A percentile compares a stretch with the other conserved stretches of the same genome.
These are phyloP conservation scores for Anguilla rostrata DNA, from an alignment of 2,113 vertebrate species.

Conservation along the genomic window DNA sequence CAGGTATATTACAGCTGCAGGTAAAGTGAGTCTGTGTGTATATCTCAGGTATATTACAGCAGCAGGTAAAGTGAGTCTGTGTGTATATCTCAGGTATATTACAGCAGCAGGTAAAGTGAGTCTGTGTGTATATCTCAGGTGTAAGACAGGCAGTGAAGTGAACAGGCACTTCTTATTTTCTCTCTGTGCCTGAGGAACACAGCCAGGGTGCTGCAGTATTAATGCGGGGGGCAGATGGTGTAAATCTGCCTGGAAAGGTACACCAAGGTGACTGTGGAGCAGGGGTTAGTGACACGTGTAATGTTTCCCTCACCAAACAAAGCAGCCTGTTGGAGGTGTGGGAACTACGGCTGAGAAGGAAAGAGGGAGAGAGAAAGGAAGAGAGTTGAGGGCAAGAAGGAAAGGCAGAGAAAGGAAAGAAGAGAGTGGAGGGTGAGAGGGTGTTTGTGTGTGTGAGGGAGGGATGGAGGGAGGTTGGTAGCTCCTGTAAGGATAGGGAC, in stretches of 20 bases:
- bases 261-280: background rate
- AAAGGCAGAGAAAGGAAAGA: background rate
- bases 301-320: background rate
- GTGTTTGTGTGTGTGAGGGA: too few species aligned
- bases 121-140: too few species aligned
- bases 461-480: background rate
- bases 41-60: too few species aligned
- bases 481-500: background rate
- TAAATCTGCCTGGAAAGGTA: background rate
- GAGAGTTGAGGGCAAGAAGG: background rate
- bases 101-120: too few species aligned
- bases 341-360: background rate
- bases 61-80: too few species aligned
- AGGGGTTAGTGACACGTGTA: background rate
- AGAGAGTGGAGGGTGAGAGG: background rate
- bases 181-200: too few species aligned
- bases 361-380: background rate
- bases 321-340: background rate
- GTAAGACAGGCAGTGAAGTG: too few species aligned
- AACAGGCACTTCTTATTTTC: too few species aligned
- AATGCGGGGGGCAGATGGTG: background rate
- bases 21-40: too few species aligned
- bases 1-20: too few species aligned
- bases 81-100: too few species aligned
- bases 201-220: background rate